phyloP scores from a whole-genome alignment of 1,140 invertebrate species.

The silkworm (Bombyx mori) region DNA sequence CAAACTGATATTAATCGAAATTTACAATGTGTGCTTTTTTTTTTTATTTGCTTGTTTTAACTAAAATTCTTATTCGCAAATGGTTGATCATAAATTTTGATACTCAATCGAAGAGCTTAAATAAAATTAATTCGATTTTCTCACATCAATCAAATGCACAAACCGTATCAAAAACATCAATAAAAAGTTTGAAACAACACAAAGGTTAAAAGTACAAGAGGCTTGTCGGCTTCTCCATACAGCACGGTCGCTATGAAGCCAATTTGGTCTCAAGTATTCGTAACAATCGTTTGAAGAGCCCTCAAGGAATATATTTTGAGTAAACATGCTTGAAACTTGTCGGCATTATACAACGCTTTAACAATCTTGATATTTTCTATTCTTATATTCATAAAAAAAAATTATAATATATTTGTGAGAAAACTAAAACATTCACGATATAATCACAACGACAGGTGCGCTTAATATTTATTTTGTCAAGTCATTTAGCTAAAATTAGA shows the following conservation, averaged over 20 bases:
- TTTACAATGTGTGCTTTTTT: no score
- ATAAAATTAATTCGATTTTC: conserved; percentile 18
- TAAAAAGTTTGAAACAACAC: conserved; percentile 16
- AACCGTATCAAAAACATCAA: conserved; percentile 53
- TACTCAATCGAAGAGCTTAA: no score
- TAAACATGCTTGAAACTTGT: conserved; percentile 55
- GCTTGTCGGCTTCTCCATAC: conserved; percentile 29
- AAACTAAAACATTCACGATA: no score
- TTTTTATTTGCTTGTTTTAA: no score
- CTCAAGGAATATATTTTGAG: conserved; percentile 52
- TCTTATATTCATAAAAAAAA: no score
- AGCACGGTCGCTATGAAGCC: conserved; percentile 32
- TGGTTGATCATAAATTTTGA: no score
- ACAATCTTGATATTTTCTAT: conserved; percentile 32
- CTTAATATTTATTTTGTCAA: no score
- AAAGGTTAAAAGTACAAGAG: conserved; percentile 33
- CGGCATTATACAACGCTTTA: conserved; percentile 22
- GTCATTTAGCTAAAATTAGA: no score
- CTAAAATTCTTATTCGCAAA: no score
- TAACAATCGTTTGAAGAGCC: conserved; percentile 32
- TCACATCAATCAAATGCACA: conserved; percentile 32
- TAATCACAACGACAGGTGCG: no score
- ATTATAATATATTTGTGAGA: no score
- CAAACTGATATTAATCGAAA: no score
- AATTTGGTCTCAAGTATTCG: conserved; percentile 38